Percentiles rank a stretch among this genome's conserved stretches.
These are phyloP conservation scores for Platichthys flesus DNA, from an alignment of 2,113 vertebrate species.

Conservation along the genomic window DNA sequence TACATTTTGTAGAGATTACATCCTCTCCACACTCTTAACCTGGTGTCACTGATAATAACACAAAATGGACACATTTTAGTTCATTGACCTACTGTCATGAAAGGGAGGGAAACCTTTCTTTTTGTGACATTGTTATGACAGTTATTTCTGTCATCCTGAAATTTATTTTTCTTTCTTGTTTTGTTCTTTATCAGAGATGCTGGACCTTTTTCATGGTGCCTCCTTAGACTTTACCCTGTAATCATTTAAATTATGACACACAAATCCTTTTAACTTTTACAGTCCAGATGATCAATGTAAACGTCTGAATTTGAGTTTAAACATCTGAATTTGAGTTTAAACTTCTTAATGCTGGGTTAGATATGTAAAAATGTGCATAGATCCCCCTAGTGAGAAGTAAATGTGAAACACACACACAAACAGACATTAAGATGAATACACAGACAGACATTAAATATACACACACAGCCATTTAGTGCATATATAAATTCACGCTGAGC, in stretches of 20 bases:
- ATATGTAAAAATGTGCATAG: neutral
- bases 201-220: neutral
- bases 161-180: neutral
- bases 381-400: neutral
- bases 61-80: neutral
- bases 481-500: constrained; percentile 23
- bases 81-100: constrained; percentile 4
- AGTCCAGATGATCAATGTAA: constrained; percentile 25
- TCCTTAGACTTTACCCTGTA: constrained; percentile 21
- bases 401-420: constrained; percentile 26
- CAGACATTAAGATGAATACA: neutral
- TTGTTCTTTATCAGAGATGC: constrained; percentile 4
- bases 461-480: constrained; percentile 1
- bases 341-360: neutral
- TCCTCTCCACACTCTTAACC: neutral
- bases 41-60: neutral
- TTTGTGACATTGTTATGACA: neutral
- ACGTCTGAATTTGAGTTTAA: constrained; percentile 22
- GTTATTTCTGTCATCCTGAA: neutral
- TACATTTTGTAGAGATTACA: neutral
- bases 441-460: neutral
- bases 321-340: constrained; percentile 19
- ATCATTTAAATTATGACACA: constrained; percentile 34
- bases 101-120: constrained; percentile 8
- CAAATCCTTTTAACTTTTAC: neutral